Conservation (phyloP, 2,888 invertebrate species). For the Caenorhabditis sp. region DNA sequence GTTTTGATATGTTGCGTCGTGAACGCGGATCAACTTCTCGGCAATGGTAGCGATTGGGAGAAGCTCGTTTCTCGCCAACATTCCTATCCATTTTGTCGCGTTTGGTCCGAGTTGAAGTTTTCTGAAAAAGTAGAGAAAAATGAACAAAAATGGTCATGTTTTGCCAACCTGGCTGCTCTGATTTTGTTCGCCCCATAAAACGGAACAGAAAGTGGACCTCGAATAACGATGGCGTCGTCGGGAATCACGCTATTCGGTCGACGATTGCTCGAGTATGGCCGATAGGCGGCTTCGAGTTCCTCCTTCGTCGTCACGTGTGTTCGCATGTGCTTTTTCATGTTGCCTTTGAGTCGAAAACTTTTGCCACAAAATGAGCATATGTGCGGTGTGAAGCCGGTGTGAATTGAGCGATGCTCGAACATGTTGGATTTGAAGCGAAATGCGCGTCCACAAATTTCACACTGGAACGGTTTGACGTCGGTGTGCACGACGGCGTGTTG, state of each 20-base stretch:
- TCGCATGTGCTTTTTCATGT: slow-evolving; percentile 40
- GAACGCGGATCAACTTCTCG: slow-evolving; percentile 16
- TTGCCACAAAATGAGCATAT: slow-evolving; percentile 38
- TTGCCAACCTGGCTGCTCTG: background rate
- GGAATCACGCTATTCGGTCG: slow-evolving; percentile 9
- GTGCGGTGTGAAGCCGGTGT: slow-evolving; percentile 37
- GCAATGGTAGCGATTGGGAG: slow-evolving; percentile 8
- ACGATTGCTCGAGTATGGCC: slow-evolving; percentile 29
- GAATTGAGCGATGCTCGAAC: slow-evolving; percentile 38
- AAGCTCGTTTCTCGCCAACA: slow-evolving; percentile 23
- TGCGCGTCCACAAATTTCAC: slow-evolving; percentile 30
- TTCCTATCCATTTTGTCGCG: slow-evolving; percentile 20
- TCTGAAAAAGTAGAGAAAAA: background rate
- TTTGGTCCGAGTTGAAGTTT: slow-evolving; percentile 31
- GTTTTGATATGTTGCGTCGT: background rate
- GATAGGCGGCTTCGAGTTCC: slow-evolving; percentile 38
- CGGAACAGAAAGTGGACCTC: slow-evolving; percentile 19
- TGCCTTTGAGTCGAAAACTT: slow-evolving; percentile 30
- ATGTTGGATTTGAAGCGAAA: slow-evolving; percentile 41
- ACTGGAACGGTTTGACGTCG: slow-evolving; percentile 32
- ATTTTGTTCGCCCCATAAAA: slow-evolving; percentile 4
- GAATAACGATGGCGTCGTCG: slow-evolving; percentile 29
- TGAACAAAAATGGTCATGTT: background rate
- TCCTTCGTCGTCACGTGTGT: slow-evolving; percentile 30
- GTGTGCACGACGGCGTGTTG: slow-evolving; percentile 38